Evolutionary conservation across 2,888 invertebrate genomes (phyloP).

Genomic region (Dicyrtomina minuta): DNA sequence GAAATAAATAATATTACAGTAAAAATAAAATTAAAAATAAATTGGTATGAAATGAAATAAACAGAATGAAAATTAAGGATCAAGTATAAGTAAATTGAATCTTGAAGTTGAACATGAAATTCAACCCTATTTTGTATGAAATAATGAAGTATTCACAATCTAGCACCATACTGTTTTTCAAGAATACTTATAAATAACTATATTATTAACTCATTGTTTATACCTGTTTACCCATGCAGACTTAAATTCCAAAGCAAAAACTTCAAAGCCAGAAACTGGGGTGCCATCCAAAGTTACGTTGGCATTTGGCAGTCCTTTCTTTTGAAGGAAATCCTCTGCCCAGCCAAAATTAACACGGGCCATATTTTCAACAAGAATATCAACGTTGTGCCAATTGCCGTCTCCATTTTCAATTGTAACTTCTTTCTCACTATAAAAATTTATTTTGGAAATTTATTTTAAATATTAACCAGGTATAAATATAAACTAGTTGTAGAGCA

Average conservation of each 20-base stretch:
- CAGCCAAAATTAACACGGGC: slow-evolving; percentile 59
- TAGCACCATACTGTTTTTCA: too few relatives aligned
- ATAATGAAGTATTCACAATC: too few relatives aligned
- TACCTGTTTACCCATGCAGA: slow-evolving; percentile 57
- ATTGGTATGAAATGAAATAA: not conserved
- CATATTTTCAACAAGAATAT: slow-evolving; percentile 60
- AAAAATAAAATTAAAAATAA: too few relatives aligned
- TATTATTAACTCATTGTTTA: not conserved
- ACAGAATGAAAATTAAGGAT: not conserved
- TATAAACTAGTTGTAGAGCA: too few relatives aligned
- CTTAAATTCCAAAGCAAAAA: slow-evolving; percentile 62
- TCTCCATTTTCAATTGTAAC: slow-evolving; percentile 18
- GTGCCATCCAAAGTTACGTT: slow-evolving; percentile 57
- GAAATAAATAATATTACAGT: too few relatives aligned
- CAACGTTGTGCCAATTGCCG: slow-evolving; percentile 44
- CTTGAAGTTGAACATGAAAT: too few relatives aligned
- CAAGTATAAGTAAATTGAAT: not conserved
- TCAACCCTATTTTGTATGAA: too few relatives aligned
- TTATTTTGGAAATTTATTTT: not conserved
- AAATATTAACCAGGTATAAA: too few relatives aligned
- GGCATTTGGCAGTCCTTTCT: slow-evolving; percentile 57
- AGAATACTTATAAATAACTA: too few relatives aligned
- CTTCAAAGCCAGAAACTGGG: slow-evolving; percentile 58
- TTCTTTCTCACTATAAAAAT: slow-evolving; percentile 19
- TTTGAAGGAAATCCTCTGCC: slow-evolving; percentile 57